Evolutionary conservation across 2,113 vertebrate genomes (phyloP).

Genomic region (Azemiops feae): DNA sequence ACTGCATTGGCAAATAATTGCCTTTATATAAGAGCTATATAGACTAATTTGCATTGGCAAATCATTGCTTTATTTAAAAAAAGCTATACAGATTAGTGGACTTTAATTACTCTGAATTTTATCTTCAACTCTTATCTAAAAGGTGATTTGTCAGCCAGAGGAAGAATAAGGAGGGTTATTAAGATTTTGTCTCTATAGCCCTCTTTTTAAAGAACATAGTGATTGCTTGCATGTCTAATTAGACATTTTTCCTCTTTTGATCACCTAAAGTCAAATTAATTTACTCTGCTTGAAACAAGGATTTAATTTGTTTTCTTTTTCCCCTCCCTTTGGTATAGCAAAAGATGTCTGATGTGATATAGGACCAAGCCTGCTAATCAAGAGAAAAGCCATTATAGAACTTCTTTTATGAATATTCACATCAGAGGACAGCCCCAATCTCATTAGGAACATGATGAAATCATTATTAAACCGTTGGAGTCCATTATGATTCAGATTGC

Average conservation of each 20-base stretch:
- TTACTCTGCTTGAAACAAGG: slow-evolving; percentile 74
- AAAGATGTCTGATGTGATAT: slow-evolving; percentile 59
- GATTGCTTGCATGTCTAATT: slow-evolving; percentile 71
- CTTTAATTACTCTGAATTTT: slow-evolving; percentile 74
- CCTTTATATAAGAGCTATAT: slow-evolving; percentile 10
- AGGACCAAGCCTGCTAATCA: slow-evolving; percentile 61
- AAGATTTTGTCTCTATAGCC: slow-evolving; percentile 65
- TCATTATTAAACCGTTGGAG: slow-evolving; percentile 64
- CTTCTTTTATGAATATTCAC: slow-evolving; percentile 54
- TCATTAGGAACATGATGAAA: slow-evolving; percentile 52
- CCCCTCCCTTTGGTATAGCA: slow-evolving; percentile 38
- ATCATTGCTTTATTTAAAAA: slow-evolving; percentile 7
- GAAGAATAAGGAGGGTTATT: slow-evolving; percentile 60
- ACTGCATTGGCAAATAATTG: slow-evolving; percentile 1
- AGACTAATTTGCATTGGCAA: slow-evolving; percentile 49
- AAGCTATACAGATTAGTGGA: slow-evolving; percentile 55
- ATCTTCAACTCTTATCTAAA: slow-evolving; percentile 72
- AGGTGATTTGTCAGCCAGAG: slow-evolving; percentile 49
- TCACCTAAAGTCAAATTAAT: slow-evolving; percentile 79
- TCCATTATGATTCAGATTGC: slow-evolving; percentile 52
- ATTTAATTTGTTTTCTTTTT: slow-evolving; percentile 71
- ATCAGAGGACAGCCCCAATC: slow-evolving; percentile 54
- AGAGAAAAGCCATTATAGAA: slow-evolving; percentile 41
- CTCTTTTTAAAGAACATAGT: slow-evolving; percentile 63
- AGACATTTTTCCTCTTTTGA: slow-evolving; percentile 71